Base-by-base conservation (phyloP, 1,140 invertebrate genomes). In the Caenorhabditis inopinata region DNA sequence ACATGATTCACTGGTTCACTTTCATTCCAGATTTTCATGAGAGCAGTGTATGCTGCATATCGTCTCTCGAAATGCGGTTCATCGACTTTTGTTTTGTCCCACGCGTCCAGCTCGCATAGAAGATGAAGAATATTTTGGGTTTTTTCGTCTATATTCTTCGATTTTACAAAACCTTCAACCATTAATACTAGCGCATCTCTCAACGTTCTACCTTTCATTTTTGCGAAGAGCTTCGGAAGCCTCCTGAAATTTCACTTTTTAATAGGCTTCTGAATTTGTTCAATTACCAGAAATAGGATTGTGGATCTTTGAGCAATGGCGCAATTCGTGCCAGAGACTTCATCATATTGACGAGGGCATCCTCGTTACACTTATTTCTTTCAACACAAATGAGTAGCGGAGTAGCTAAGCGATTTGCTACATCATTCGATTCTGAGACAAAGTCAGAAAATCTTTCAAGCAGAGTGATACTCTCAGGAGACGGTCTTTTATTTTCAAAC, bases 21-120 rank as follows among this genome's bases (percentile, higher is more conserved):
- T 38, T 32, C 32, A 21, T 91, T 87, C 12, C 87, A 87, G 42
- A 93, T 88, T 27, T 89, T 80, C 74, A 92, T 91, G 47, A 96
- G 90, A 27, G 87, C 90, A 74, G 93, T 92, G 16, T 96, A 90
- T 21, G 88, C 90, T 74, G 93, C 92, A 14, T 96, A 88, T 83
- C 96, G 91, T 80, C 91, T 91, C 51, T 94, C 92, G 86, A 94
- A 96, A 89, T 98, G 95, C 0, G 96, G 94, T 86, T 97, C 95
- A 82, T 97, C 95, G 7, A 96, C 91, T 92, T 93, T 93, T 76
- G 92, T 92, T 23, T 91, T 90, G 89, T 97, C 93, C 91, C 92
- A 96, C 0, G 95, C 92, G 90, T 97, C 97, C 42, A 98, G 90
- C 85, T 93, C 81, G 12, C 74, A 82, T 18, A 87, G 25, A 14